phyloP scores from a whole-genome alignment of 2,113 vertebrate genomes.

The Antigone vipio region DNA sequence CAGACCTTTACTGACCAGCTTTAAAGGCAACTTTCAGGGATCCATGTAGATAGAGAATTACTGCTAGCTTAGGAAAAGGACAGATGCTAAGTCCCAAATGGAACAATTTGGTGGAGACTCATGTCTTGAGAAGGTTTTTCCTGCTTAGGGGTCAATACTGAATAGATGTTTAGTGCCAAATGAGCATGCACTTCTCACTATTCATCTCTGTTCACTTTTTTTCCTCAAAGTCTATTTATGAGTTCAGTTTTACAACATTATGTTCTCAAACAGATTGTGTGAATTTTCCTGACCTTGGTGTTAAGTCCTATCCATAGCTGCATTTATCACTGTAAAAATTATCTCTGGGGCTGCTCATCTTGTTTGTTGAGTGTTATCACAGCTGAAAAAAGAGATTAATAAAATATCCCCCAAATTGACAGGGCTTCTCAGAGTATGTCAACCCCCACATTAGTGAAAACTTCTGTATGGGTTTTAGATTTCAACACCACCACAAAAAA shows the following conservation, averaged over 20 bases:
- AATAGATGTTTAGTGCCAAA: background rate
- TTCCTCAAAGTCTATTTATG: background rate
- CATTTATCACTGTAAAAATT: slow-evolving; percentile 7
- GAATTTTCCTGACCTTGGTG: slow-evolving; percentile 7
- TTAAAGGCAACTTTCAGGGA: background rate
- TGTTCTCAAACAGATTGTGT: background rate
- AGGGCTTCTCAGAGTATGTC: background rate
- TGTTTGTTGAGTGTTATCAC: slow-evolving; percentile 15
- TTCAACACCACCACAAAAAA: background rate
- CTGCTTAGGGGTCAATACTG: background rate
- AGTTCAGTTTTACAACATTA: background rate
- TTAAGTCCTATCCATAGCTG: background rate
- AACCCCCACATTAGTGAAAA: background rate
- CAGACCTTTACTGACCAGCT: background rate
- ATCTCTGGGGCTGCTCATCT: background rate
- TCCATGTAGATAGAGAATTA: background rate
- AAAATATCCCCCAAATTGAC: background rate
- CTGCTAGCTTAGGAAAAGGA: background rate
- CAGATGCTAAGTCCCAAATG: background rate
- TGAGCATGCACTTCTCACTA: background rate
- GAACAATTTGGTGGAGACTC: background rate
- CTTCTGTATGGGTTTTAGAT: background rate
- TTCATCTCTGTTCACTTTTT: background rate
- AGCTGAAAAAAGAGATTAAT: background rate
- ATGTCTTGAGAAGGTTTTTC: background rate